A percentile compares a stretch with the other conserved stretches of the same genome.
Conservation (phyloP, 2,797 vertebrate genomes). For the Gymnoscopelus braueri region DNA sequence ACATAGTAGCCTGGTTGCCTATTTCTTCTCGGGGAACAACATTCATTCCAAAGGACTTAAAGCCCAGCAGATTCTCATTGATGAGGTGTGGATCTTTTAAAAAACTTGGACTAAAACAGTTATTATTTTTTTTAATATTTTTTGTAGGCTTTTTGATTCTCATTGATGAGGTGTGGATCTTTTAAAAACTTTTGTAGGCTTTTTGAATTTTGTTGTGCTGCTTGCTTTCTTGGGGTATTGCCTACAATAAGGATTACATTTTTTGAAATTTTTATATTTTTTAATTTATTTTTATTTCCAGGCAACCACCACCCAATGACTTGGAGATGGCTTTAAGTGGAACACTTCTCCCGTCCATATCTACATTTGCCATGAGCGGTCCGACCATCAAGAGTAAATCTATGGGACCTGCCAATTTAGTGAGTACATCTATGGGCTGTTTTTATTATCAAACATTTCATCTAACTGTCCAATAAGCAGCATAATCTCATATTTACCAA, state of each 20-base stretch:
- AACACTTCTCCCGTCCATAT: constrained; percentile 93
- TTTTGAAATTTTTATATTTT: too few species aligned
- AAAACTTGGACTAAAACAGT: neutral
- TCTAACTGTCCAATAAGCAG: too few species aligned
- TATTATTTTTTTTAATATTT: neutral
- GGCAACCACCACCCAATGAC: constrained; percentile 94
- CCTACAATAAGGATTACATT: constrained; percentile 45
- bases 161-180: constrained; percentile 77
- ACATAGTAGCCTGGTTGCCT: neutral
- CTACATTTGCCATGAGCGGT: constrained; percentile 88
- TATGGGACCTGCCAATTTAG: constrained; percentile 84
- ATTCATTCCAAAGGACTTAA: constrained; percentile 14
- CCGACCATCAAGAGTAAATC: constrained; percentile 86
- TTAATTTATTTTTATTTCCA: constrained; percentile 65
- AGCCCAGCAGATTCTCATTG: neutral
- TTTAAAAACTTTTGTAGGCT: constrained; percentile 24
- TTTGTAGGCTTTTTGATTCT: constrained; percentile 29
- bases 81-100: constrained; percentile 5
- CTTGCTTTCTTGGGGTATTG: constrained; percentile 20
- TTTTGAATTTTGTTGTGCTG: constrained; percentile 30
- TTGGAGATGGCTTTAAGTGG: constrained; percentile 96
- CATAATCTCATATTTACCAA: too few species aligned
- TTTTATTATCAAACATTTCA: neutral
- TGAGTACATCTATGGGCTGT: constrained; percentile 79
- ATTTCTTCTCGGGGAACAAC: constrained; percentile 7